A percentile compares a stretch with the other conserved stretches of the same genome.
These are phyloP conservation scores for Dasypolia templi DNA, from an alignment of 2,888 invertebrate species.

Conservation along the genomic window DNA sequence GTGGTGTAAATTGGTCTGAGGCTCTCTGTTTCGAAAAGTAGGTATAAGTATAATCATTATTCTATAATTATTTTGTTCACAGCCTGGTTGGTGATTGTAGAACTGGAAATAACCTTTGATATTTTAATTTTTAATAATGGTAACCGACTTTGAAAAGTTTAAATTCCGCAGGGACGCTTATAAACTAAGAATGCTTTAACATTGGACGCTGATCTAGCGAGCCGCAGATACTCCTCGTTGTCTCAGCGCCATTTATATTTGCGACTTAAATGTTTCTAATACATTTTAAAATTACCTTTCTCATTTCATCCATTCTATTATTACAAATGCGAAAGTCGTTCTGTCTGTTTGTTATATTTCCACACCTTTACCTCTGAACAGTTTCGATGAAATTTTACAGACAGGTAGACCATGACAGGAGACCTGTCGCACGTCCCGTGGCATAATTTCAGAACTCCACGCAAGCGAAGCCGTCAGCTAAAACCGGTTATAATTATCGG, in stretches of 20 bases:
- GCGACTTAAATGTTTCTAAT: constrained; percentile 2
- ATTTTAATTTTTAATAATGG: not conserved
- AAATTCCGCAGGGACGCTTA: not conserved
- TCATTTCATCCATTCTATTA: not conserved
- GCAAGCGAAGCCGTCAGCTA: not conserved
- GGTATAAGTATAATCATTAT: too few relatives aligned
- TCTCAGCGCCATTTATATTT: not conserved
- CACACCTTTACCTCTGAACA: not conserved
- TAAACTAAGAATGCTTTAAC: not conserved
- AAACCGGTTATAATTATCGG: not conserved
- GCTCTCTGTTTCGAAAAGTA: too few relatives aligned
- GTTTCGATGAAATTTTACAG: not conserved
- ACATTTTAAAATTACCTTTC: not conserved
- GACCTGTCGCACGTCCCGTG: not conserved
- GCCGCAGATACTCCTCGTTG: not conserved
- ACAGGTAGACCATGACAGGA: not conserved
- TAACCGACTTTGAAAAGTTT: not conserved
- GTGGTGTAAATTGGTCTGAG: not conserved
- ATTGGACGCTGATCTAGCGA: not conserved
- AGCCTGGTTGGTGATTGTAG: not conserved
- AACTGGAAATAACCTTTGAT: not conserved
- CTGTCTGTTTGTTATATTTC: not conserved
- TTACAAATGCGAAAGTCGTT: not conserved
- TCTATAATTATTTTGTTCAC: too few relatives aligned
- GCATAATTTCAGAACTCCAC: not conserved